These are phyloP conservation scores for Carpatolechia fugitivella DNA, from an alignment of 2,888 invertebrate genomes.

Conservation along the genomic window DNA sequence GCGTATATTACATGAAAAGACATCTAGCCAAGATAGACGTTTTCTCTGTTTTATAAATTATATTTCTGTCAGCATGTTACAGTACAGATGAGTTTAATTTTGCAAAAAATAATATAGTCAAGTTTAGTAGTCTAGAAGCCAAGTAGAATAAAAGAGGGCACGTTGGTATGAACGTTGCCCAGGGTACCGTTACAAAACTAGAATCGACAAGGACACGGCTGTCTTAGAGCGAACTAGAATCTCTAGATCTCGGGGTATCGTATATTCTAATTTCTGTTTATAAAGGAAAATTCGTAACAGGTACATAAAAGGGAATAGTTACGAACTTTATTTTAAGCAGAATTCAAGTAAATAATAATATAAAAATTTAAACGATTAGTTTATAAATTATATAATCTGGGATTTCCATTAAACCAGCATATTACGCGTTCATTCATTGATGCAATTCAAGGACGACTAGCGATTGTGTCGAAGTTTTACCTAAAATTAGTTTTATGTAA, in stretches of 20 bases:
- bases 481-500: background rate
- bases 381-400: background rate
- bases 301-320: too few species aligned
- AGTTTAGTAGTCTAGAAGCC: too few species aligned
- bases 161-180: background rate
- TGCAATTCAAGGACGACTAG: background rate
- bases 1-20: background rate
- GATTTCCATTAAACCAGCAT: background rate
- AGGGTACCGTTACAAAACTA: slow-evolving; percentile 13
- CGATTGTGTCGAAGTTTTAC: background rate
- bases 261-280: too few species aligned
- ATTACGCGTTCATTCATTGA: background rate
- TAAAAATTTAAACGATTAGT: slow-evolving; percentile 11
- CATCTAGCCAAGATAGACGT: background rate
- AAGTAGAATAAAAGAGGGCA: background rate
- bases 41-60: background rate
- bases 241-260: background rate
- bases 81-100: too few species aligned
- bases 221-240: background rate
- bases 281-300: slow-evolving; percentile 6
- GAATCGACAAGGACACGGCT: slow-evolving; percentile 7
- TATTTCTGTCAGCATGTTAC: too few species aligned
- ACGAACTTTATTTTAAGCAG: too few species aligned
- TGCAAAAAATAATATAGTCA: too few species aligned
- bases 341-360: too few species aligned